phyloP scores from a whole-genome alignment of 2,888 invertebrate genomes.

The Cybosia mesomella region DNA sequence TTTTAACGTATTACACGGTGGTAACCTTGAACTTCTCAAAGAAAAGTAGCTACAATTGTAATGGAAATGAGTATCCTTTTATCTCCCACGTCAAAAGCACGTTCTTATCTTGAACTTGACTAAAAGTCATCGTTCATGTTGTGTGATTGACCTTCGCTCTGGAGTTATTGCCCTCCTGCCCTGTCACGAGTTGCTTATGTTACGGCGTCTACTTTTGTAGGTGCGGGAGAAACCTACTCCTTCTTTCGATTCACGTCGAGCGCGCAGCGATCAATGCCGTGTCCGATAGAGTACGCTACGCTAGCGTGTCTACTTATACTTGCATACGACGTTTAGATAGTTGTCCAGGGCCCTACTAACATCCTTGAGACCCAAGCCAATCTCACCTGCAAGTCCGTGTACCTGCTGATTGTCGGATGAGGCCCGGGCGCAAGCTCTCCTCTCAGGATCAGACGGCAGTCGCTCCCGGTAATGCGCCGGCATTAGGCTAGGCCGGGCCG shows the following conservation, averaged over 20 bases:
- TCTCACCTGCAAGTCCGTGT: too few species aligned
- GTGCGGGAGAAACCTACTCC: not conserved
- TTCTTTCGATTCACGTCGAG: not conserved
- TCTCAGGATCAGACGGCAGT: too few species aligned
- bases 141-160: not conserved
- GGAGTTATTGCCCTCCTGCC: not conserved
- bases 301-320: too few species aligned
- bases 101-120: not conserved
- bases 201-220: not conserved
- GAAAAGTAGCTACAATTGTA: slow-evolving; percentile 2
- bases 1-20: not conserved
- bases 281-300: not conserved
- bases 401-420: too few species aligned
- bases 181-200: not conserved
- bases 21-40: slow-evolving; percentile 2
- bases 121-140: not conserved
- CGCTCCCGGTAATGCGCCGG: too few species aligned
- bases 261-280: too few species aligned
- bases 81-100: not conserved
- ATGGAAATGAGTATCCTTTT: slow-evolving; percentile 9
- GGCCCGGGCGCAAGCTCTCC: too few species aligned
- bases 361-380: too few species aligned
- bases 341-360: too few species aligned
- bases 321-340: too few species aligned
- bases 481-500: too few species aligned